Conservation (phyloP, 2,797 vertebrate species). For the Rhincodon typus region DNA sequence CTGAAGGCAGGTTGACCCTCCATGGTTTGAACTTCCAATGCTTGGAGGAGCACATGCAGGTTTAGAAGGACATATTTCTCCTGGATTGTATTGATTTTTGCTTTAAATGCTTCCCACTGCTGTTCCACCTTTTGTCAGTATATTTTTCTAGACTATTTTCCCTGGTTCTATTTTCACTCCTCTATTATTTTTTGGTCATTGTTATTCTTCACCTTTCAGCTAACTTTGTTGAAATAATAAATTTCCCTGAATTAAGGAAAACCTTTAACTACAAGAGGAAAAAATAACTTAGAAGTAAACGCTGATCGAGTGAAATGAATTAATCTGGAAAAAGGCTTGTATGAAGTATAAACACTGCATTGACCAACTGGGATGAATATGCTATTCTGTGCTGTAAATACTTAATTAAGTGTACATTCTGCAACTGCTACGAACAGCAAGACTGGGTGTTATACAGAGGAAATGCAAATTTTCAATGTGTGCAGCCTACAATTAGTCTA, state of each 20-base stretch:
- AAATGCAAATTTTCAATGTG: neutral
- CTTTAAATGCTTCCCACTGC: neutral
- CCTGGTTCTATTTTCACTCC: neutral
- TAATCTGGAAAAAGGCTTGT: neutral
- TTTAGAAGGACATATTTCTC: neutral
- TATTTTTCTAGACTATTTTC: neutral
- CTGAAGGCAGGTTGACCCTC: too few relatives aligned
- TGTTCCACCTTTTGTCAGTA: neutral
- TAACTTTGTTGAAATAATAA: neutral
- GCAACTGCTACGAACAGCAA: neutral
- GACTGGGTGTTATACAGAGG: neutral
- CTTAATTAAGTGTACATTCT: neutral
- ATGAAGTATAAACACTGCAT: neutral
- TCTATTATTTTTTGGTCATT: neutral
- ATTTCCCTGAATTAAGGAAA: neutral
- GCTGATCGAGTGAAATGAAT: neutral
- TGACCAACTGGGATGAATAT: too few relatives aligned
- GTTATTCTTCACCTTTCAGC: neutral
- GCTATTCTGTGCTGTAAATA: neutral
- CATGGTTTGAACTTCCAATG: too few relatives aligned
- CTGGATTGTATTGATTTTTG: neutral
- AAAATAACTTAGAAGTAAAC: neutral
- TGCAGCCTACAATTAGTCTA: neutral
- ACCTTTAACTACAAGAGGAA: neutral
- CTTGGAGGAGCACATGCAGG: too few relatives aligned